Conservation (phyloP, 1,140 invertebrate species). For the Cardiocondyla obscurior region DNA sequence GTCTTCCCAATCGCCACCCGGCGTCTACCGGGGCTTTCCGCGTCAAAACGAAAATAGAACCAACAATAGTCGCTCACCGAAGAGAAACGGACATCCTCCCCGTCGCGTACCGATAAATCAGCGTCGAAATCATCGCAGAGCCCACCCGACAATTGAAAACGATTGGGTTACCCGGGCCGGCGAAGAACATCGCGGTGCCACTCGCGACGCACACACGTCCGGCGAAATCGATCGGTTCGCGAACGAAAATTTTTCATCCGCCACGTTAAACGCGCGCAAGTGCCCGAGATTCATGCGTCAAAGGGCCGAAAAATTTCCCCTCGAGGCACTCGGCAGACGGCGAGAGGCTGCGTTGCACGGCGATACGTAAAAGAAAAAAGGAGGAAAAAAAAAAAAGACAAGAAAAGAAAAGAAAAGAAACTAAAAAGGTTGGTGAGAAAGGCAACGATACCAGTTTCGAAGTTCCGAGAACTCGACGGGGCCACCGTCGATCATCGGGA, state of each 20-base stretch:
- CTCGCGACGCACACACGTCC: not conserved
- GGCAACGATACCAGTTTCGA: slow-evolving; percentile 55
- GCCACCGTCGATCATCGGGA: slow-evolving; percentile 24
- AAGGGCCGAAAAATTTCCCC: not conserved
- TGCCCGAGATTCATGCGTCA: not conserved
- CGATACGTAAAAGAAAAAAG: slow-evolving; percentile 39
- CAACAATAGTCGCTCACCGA: not conserved
- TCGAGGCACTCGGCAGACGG: slow-evolving; percentile 6
- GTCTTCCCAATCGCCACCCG: too few species aligned
- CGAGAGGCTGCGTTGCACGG: slow-evolving; percentile 1
- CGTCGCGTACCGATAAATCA: too few species aligned
- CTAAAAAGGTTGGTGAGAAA: slow-evolving; percentile 15
- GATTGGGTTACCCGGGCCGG: not conserved
- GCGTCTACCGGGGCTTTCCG: too few species aligned
- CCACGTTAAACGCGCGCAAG: not conserved
- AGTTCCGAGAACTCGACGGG: slow-evolving; percentile 22
- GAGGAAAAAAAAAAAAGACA: too few species aligned
- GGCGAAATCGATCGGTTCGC: not conserved
- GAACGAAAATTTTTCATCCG: not conserved
- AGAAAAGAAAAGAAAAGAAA: too few species aligned
- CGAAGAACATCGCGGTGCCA: not conserved
- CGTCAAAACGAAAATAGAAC: too few species aligned
- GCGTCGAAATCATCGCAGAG: not conserved
- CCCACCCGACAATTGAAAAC: not conserved
- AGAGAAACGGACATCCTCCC: too few species aligned